phyloP scores from a whole-genome alignment of 2,888 invertebrate species.

The Ornithoptera alexandrae region DNA sequence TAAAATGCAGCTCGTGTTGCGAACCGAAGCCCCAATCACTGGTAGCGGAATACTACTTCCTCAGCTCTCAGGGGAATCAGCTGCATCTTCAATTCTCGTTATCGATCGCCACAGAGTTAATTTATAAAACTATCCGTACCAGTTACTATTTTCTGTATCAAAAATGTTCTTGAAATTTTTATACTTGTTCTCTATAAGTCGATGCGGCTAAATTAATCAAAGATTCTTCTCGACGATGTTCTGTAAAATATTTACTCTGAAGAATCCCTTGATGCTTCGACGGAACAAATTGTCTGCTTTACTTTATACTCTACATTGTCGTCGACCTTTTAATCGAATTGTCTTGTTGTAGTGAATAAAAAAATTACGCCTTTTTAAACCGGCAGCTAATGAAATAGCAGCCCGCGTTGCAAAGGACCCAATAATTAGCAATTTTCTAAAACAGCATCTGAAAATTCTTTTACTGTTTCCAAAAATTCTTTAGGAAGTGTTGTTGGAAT shows the following conservation, averaged over 20 bases:
- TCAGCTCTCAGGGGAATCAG: not conserved
- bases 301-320: constrained; percentile 8
- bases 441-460: not conserved
- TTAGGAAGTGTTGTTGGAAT: not conserved
- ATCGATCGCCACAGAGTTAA: not conserved
- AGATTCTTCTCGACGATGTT: not conserved
- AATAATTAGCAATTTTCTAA: not conserved
- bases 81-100: not conserved
- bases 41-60: not conserved
- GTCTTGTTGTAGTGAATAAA: not conserved
- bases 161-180: too few relatives aligned
- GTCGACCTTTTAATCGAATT: constrained; percentile 12
- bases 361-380: not conserved
- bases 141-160: not conserved
- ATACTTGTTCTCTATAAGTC: not conserved
- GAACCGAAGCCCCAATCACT: not conserved
- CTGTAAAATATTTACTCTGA: constrained; percentile 4
- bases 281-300: constrained; percentile 11
- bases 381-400: not conserved
- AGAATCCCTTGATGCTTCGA: constrained; percentile 13
- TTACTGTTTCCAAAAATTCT: not conserved
- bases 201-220: not conserved
- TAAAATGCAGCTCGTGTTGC: not conserved
- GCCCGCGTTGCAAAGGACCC: not conserved
- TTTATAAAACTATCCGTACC: not conserved